Conservation (phyloP, 1,140 invertebrate genomes). For the Habropoda laboriosa region DNA sequence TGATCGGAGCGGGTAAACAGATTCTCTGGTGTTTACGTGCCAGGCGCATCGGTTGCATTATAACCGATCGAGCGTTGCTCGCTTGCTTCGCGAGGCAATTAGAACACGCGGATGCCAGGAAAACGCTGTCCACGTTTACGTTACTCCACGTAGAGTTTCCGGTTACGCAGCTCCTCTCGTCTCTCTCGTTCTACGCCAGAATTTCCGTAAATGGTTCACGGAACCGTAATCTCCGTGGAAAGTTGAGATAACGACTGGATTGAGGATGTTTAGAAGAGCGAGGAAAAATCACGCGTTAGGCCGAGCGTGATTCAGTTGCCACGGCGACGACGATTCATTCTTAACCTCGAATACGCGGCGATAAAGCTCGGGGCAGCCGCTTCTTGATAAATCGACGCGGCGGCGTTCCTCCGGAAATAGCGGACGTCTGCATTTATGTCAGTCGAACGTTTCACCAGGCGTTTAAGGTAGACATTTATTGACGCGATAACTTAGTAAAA, state of each 20-base stretch:
- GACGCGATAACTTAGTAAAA: conserved; percentile 64
- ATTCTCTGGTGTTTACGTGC: conserved; percentile 51
- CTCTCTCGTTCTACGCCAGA: not conserved
- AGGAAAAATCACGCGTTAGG: conserved; percentile 21
- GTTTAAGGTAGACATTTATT: conserved; percentile 57
- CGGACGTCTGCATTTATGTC: conserved; percentile 39
- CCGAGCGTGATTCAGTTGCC: conserved; percentile 28
- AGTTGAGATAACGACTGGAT: not conserved
- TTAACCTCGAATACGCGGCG: conserved; percentile 44
- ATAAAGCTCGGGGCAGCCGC: conserved; percentile 25
- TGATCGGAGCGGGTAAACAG: conserved; percentile 42
- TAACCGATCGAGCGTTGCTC: conserved; percentile 49
- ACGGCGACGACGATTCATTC: conserved; percentile 33
- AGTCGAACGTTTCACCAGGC: conserved; percentile 45
- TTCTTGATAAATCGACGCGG: conserved; percentile 51
- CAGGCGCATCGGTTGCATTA: conserved; percentile 27
- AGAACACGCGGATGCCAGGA: conserved; percentile 56
- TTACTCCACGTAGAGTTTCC: not conserved
- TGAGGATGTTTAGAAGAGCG: conserved; percentile 14
- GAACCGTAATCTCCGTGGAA: not conserved
- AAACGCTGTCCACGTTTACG: not conserved
- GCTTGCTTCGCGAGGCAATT: conserved; percentile 61
- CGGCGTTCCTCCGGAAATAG: conserved; percentile 55
- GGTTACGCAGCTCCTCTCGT: too few species aligned
- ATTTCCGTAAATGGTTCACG: not conserved